phyloP scores from a whole-genome alignment of 1,140 invertebrate species.

The Trichomalopsis sarcophagae region DNA sequence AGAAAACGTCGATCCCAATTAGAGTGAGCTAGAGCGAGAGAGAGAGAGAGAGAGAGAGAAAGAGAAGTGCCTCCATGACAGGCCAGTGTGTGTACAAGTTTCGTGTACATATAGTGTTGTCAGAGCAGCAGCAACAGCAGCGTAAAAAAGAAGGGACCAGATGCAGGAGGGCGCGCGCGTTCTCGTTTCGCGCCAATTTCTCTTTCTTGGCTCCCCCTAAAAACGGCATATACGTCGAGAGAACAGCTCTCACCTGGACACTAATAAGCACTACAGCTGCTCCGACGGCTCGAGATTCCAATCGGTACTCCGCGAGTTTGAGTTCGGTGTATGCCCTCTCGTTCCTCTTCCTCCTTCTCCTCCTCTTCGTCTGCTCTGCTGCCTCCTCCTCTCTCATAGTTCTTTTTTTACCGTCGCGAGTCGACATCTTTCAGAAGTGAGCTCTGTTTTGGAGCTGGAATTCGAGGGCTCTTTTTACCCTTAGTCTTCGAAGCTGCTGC shows the following conservation, averaged over 20 bases:
- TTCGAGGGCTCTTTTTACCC: not conserved
- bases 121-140: not conserved
- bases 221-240: not conserved
- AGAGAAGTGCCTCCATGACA: not conserved
- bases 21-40: not conserved
- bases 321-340: not conserved
- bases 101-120: not conserved
- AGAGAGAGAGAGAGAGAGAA: not conserved
- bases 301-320: not conserved
- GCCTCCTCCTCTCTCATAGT: no score
- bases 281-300: not conserved
- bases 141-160: not conserved
- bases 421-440: not conserved
- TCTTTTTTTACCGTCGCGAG: not conserved
- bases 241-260: not conserved
- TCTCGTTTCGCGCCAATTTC: constrained; percentile 47
- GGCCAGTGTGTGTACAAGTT: not conserved
- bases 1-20: not conserved
- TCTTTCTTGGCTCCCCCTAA: constrained; percentile 11
- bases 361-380: constrained; percentile 21
- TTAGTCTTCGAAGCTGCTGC: not conserved
- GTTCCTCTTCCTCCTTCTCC: not conserved
- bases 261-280: not conserved
- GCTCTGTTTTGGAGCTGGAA: not conserved
- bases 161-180: constrained; percentile 32